A percentile compares a stretch with the other conserved stretches of the same genome.
Conservation (phyloP, 2,888 invertebrate genomes). For the Drosophila bunnanda region DNA sequence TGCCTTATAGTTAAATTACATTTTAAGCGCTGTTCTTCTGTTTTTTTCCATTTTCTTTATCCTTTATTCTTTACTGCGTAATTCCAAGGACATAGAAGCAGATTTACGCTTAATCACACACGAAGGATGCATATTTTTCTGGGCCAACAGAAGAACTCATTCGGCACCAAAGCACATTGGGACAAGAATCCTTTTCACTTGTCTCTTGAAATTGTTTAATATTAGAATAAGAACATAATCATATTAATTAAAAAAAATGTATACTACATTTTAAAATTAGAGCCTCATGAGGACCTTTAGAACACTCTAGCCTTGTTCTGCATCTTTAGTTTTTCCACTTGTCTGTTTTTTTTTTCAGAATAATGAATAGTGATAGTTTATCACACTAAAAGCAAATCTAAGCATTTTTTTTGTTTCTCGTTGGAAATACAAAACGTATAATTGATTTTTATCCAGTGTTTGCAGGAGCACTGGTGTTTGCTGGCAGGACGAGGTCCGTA, state of each 20-base stretch:
- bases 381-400: neutral
- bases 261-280: neutral
- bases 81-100: constrained; percentile 54
- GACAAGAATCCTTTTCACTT: neutral
- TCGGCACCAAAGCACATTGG: neutral
- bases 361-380: too few relatives aligned
- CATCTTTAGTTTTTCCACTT: neutral
- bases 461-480: neutral
- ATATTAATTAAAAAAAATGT: neutral
- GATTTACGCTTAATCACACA: constrained; percentile 75
- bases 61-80: constrained; percentile 32
- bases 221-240: neutral
- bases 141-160: constrained; percentile 2
- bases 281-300: neutral
- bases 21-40: constrained; percentile 44
- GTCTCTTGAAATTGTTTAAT: neutral
- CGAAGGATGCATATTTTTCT: constrained; percentile 61
- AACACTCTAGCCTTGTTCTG: neutral
- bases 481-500: constrained; percentile 13
- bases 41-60: constrained; percentile 22
- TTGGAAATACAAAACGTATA: neutral
- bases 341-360: neutral
- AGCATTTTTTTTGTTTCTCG: neutral
- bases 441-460: neutral
- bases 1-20: constrained; percentile 33